Evolutionary conservation across 30 jellyfish, hydroid and myxozoan species (phyloP), one percentile per base, ranked within the genome.

Genomic region (Clytia hemisphaerica): DNA sequence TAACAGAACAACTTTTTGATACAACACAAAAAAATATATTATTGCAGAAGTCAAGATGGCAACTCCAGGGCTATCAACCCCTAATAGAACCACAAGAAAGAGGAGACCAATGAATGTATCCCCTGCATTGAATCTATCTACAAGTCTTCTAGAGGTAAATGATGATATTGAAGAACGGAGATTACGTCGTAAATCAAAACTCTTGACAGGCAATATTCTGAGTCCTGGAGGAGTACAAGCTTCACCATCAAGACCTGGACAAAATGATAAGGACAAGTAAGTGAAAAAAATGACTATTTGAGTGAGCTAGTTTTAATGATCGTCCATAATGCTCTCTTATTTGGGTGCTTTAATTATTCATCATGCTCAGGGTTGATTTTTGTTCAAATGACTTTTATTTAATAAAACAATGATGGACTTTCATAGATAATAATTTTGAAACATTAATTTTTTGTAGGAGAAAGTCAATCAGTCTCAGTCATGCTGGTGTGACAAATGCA

Each of bases 401-500:
- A 32, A 6, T 6, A 30, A 59, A 19, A 32, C 25, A 6, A 22
- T 51, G 14, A 21, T 40, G 16, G 14, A 40, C 10, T 40, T 16
- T 40, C 16, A 40, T 40, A 7, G 10, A 7, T 40, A 40, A 7
- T 16, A 40, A 40, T 7, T 40, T 40, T 40, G 14, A 40, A 40
- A 7, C 16, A 40, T 9, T 46, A 32, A 15, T 19, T 21, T 50
- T 28, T 45, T 14, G 42, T n/a, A 72, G 88, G 27, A 29, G 75
- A 61, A 78, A 58, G 30, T 30, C 71, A 4, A 44, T 29, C n/a
- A 46, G 28, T 25, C 45, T 27, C n/a, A 66, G 78, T 57, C 83
- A 70, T 66, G 86, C 77, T 49, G 95, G 95, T 7, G 67, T 91
- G 95, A 70, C 95, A 33, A 77, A 91, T 75, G 93, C 84, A 25